Conservation (phyloP, 1,140 invertebrate species). For the Euborellia annulipes region DNA sequence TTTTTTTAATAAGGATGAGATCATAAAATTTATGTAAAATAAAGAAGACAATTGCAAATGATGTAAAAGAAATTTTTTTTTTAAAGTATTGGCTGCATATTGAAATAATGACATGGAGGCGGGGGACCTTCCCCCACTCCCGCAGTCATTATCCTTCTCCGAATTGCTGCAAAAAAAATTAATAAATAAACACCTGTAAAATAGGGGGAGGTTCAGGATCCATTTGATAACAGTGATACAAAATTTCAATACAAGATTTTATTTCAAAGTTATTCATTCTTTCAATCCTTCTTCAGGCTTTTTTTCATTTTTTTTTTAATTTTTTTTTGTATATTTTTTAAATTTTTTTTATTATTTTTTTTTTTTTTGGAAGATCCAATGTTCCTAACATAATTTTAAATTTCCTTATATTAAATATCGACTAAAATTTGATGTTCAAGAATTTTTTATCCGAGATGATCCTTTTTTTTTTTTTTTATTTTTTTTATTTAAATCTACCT, state of each 20-base stretch:
- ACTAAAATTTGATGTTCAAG: slow-evolving; percentile 9
- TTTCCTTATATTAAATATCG: slow-evolving; percentile 11
- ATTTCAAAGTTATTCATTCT: slow-evolving; percentile 15
- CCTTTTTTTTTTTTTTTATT: too few relatives aligned
- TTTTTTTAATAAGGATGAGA: too few relatives aligned
- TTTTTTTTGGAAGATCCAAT: slow-evolving; percentile 14
- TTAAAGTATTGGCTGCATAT: too few relatives aligned
- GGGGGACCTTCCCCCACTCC: not conserved
- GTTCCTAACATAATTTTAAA: slow-evolving; percentile 12
- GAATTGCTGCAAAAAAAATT: slow-evolving; percentile 1
- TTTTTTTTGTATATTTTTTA: too few relatives aligned
- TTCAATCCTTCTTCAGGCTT: too few relatives aligned
- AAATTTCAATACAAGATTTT: slow-evolving; percentile 16
- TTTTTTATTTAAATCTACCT: too few relatives aligned
- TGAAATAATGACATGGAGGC: too few relatives aligned
- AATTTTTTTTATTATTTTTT: not conserved
- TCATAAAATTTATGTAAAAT: too few relatives aligned
- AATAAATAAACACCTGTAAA: not conserved
- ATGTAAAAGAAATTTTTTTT: too few relatives aligned
- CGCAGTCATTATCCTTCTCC: not conserved
- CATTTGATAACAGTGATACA: slow-evolving; percentile 9
- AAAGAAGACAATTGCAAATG: too few relatives aligned
- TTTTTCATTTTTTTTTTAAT: too few relatives aligned
- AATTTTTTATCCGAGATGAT: too few relatives aligned
- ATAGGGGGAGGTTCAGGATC: not conserved